Evolutionary conservation across 2,113 vertebrate species (phyloP).

Genomic region (Echinops telfairi): DNA sequence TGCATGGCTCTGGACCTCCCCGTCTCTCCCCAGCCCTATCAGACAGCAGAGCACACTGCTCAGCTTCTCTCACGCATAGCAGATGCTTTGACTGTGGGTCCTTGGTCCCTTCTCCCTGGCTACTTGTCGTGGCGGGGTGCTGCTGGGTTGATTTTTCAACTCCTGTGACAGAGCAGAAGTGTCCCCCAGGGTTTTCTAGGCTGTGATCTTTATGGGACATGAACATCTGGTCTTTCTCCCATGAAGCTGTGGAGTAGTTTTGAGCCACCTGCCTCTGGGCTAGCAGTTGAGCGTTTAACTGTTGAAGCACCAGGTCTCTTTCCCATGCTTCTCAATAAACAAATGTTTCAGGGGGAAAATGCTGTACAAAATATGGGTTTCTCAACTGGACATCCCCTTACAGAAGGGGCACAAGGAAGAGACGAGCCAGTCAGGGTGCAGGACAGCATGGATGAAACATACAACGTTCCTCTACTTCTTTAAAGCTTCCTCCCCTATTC

Average conservation of each 20-base stretch:
- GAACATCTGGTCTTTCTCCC: no score
- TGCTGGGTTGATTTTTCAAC: neutral
- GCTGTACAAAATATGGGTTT: neutral
- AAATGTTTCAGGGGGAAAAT: neutral
- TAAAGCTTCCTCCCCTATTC: no score
- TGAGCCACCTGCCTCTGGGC: no score
- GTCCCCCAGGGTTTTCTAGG: neutral
- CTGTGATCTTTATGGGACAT: no score
- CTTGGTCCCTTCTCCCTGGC: neutral
- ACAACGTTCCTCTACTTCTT: no score
- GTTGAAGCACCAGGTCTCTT: no score
- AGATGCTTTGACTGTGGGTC: neutral
- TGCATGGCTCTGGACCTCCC: neutral
- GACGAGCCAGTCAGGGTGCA: no score
- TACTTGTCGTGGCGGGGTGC: neutral
- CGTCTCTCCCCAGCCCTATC: neutral
- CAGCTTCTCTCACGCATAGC: slow-evolving; percentile 13
- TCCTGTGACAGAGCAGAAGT: neutral
- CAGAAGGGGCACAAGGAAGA: no score
- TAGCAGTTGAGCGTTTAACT: no score
- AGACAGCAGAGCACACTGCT: neutral
- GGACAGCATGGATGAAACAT: no score
- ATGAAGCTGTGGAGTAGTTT: no score
- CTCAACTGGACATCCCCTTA: neutral
- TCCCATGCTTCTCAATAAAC: slow-evolving; percentile 25